Evolutionary conservation across 2,888 invertebrate species (phyloP).

Genomic region (Caenorhabditis auriculariae): DNA sequence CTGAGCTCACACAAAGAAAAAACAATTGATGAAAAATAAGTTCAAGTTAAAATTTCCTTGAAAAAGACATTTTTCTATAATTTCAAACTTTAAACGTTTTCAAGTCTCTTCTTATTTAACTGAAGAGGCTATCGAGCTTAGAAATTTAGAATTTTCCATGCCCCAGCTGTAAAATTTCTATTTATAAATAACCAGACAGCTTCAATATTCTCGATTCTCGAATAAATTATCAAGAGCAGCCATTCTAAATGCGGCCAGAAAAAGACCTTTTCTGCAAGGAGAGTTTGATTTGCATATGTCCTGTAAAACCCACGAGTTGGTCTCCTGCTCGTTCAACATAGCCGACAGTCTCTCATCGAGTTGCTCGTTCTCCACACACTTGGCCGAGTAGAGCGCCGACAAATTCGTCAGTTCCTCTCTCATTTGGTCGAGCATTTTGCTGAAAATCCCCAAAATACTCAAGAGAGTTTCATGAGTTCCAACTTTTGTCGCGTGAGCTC

Average conservation of each 20-base stretch:
- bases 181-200: too few relatives aligned
- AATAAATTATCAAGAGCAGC: too few relatives aligned
- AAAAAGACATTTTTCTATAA: too few relatives aligned
- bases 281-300: background rate
- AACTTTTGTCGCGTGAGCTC: constrained; percentile 23
- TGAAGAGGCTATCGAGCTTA: too few relatives aligned
- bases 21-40: too few relatives aligned
- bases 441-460: constrained; percentile 7
- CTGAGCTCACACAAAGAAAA: too few relatives aligned
- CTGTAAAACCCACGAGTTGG: constrained; percentile 9
- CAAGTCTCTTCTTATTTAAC: too few relatives aligned
- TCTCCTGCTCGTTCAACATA: constrained; percentile 25
- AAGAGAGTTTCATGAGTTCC: background rate
- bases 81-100: too few relatives aligned
- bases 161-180: background rate
- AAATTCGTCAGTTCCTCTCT: constrained; percentile 53
- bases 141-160: background rate
- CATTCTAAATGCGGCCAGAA: too few relatives aligned
- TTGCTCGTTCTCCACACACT: constrained; percentile 61
- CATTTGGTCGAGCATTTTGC: constrained; percentile 49
- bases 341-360: constrained; percentile 54
- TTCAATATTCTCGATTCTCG: too few relatives aligned
- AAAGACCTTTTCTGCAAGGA: too few relatives aligned
- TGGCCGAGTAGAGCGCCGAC: constrained; percentile 58
- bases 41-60: too few relatives aligned